These are phyloP conservation scores for Halichondria panicea DNA, from an alignment of 37 sponge, comb jelly and placozoan genomes.

Conservation along the genomic window DNA sequence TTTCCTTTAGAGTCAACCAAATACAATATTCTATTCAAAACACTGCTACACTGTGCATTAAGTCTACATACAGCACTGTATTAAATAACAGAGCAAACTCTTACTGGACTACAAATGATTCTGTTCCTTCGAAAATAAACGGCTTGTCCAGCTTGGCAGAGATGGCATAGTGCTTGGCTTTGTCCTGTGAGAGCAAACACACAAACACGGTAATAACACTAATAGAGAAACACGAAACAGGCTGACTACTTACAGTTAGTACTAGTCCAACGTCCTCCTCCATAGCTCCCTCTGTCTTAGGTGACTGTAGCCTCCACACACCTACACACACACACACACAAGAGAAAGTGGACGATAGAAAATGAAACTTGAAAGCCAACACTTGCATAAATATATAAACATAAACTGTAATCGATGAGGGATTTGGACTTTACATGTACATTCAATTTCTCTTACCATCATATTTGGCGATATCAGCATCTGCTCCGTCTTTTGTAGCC, in stretches of 20 bases:
- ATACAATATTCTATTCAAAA: background rate
- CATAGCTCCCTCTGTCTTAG: conserved; percentile 40
- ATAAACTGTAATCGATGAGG: background rate
- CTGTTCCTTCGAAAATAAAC: conserved; percentile 72
- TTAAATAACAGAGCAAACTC: background rate
- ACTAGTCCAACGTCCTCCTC: conserved; percentile 77
- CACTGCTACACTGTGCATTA: too few relatives aligned
- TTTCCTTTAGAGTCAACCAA: background rate
- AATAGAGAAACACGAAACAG: background rate
- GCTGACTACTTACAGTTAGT: conserved; percentile 63
- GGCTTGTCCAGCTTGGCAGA: conserved; percentile 79
- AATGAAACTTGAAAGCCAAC: background rate
- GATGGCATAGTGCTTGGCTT: conserved; percentile 92
- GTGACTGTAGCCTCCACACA: conserved; percentile 67
- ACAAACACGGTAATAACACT: background rate
- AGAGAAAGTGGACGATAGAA: background rate
- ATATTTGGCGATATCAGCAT: conserved; percentile 83
- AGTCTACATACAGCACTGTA: background rate
- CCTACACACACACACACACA: conserved; percentile 39
- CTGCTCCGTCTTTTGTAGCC: conserved; percentile 82
- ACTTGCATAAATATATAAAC: background rate
- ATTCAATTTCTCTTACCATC: conserved; percentile 54
- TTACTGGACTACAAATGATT: conserved; percentile 74
- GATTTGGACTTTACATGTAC: background rate
- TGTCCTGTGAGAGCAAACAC: conserved; percentile 38